These are phyloP conservation scores for Perca schrenkii DNA, from an alignment of 2,113 vertebrate species.

Conservation along the genomic window DNA sequence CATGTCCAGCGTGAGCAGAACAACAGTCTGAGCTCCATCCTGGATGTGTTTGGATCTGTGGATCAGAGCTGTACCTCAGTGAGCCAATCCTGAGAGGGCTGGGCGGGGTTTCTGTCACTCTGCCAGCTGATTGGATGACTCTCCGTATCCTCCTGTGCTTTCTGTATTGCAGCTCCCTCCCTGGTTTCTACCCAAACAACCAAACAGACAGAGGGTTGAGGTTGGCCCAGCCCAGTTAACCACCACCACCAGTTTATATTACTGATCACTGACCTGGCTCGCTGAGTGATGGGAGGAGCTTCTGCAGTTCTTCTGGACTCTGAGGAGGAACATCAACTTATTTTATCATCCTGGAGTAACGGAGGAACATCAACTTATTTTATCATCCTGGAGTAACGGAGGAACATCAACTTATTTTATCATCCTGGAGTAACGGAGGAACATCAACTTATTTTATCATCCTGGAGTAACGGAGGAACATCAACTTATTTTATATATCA, in stretches of 20 bases:
- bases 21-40: no score
- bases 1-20: no score
- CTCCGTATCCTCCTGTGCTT: background rate
- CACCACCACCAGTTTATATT: background rate
- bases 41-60: no score
- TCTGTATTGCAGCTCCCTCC: background rate
- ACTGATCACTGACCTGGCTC: slow-evolving; percentile 13
- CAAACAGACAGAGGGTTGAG: background rate
- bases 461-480: no score
- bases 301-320: slow-evolving; percentile 61
- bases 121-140: slow-evolving; percentile 13
- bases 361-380: no score
- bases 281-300: slow-evolving; percentile 15
- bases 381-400: no score
- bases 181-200: slow-evolving; percentile 23
- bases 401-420: no score
- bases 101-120: background rate
- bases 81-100: slow-evolving; percentile 18
- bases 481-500: no score
- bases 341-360: background rate
- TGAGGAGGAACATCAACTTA: slow-evolving; percentile 31
- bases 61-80: slow-evolving; percentile 44
- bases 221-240: background rate
- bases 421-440: no score
- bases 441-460: no score